phyloP scores from a whole-genome alignment of 2,113 vertebrate species.

The Ursus arctos region DNA sequence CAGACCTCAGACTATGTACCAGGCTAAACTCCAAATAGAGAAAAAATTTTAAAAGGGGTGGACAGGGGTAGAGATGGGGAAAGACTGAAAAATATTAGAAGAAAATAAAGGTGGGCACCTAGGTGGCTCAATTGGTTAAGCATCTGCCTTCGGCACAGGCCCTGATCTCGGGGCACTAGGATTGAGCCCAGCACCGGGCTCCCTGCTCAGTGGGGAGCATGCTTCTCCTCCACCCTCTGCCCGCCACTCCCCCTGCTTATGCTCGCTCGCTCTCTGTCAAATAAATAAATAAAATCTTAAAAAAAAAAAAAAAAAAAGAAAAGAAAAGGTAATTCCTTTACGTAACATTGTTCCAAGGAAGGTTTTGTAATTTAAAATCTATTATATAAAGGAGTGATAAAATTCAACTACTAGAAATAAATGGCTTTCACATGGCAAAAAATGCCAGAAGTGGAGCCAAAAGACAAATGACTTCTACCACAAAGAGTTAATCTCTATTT shows the following conservation, averaged over 20 bases:
- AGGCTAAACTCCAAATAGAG: slow-evolving; percentile 19
- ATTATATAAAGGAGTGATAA: neutral
- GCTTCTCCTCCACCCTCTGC: neutral
- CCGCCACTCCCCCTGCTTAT: neutral
- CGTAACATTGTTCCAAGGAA: neutral
- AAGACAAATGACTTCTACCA: slow-evolving; percentile 35
- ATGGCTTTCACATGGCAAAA: neutral
- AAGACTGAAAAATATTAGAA: slow-evolving; percentile 1
- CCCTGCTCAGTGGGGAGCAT: too few relatives aligned
- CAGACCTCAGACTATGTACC: neutral
- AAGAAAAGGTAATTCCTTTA: neutral
- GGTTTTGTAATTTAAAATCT: slow-evolving; percentile 30
- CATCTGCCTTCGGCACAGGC: neutral
- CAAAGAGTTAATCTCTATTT: neutral
- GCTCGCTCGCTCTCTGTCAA: too few relatives aligned
- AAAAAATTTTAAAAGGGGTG: neutral
- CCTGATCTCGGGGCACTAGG: neutral
- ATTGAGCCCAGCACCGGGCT: neutral
- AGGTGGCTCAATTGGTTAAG: neutral
- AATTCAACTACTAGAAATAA: slow-evolving; percentile 49
- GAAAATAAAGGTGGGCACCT: neutral
- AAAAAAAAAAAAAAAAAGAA: too few relatives aligned
- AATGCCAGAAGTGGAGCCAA: neutral
- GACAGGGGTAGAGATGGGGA: neutral
- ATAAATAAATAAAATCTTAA: too few relatives aligned